phyloP scores from a whole-genome alignment of 1,140 invertebrate genomes.

The Phthorimaea operculella region DNA sequence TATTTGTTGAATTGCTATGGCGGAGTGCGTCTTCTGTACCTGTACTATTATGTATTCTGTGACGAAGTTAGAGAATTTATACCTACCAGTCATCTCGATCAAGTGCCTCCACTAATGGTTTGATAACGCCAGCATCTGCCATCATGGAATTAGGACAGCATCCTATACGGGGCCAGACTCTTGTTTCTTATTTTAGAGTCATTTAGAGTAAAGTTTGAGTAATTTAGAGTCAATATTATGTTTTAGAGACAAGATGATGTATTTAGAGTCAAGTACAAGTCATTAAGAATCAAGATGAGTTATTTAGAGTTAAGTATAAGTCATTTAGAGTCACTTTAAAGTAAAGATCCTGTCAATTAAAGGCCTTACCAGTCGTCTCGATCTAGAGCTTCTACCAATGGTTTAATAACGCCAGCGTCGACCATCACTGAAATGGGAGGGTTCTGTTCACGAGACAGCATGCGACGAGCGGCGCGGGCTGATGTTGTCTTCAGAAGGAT shows the following conservation, averaged over 20 bases:
- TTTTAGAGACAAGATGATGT: no score
- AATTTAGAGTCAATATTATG: no score
- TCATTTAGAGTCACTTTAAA: no score
- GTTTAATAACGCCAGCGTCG: conserved; percentile 85
- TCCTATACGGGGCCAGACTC: conserved; percentile 86
- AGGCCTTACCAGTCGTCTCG: conserved; percentile 77
- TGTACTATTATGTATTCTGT: no score
- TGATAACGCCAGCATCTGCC: conserved; percentile 88
- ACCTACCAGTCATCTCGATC: conserved; percentile 75
- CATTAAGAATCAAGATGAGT: no score
- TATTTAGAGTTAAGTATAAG: no score
- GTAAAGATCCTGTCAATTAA: no score
- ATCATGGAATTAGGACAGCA: conserved; percentile 94
- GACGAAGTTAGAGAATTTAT: no score
- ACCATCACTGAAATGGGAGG: conserved; percentile 96
- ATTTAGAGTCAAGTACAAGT: no score
- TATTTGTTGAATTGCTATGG: no score
- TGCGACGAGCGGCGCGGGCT: conserved; percentile 85
- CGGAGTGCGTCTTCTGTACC: no score
- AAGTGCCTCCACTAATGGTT: conserved; percentile 84
- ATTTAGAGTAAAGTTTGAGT: no score
- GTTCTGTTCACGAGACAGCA: conserved; percentile 90
- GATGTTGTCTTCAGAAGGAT: conserved; percentile 72
- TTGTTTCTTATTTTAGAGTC: conserved; percentile 70
- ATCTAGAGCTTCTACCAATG: conserved; percentile 82